Percentiles rank a stretch among this genome's conserved stretches.
These are phyloP conservation scores for Agonopterix alstromeriana DNA, from an alignment of 2,888 invertebrate genomes.

Conservation along the genomic window DNA sequence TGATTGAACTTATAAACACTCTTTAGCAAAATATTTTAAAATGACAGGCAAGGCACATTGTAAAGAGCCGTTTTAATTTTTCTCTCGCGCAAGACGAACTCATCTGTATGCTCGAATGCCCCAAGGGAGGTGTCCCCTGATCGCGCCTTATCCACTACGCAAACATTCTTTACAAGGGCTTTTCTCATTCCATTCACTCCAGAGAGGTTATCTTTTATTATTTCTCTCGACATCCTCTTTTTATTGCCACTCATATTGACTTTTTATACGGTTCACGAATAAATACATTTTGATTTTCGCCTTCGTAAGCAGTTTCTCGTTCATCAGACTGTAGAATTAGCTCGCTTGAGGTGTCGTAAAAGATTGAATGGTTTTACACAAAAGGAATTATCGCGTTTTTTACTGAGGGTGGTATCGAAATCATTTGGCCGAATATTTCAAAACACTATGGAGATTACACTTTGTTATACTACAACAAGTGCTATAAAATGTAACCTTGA, in stretches of 20 bases:
- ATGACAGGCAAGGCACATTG: slow-evolving; percentile 26
- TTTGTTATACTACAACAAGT: too few relatives aligned
- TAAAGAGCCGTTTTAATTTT: slow-evolving; percentile 31
- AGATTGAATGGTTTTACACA: slow-evolving; percentile 13
- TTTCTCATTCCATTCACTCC: slow-evolving; percentile 65
- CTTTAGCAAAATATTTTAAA: too few relatives aligned
- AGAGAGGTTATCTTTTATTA: slow-evolving; percentile 74
- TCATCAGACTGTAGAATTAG: slow-evolving; percentile 64
- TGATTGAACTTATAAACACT: too few relatives aligned
- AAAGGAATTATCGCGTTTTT: not conserved
- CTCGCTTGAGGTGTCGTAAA: slow-evolving; percentile 55
- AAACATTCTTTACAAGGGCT: slow-evolving; percentile 74
- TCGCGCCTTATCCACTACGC: slow-evolving; percentile 72
- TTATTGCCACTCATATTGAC: slow-evolving; percentile 75
- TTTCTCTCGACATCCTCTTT: slow-evolving; percentile 65
- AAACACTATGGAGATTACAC: too few relatives aligned
- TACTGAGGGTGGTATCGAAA: too few relatives aligned
- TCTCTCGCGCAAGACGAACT: not conserved
- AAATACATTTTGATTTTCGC: slow-evolving; percentile 76
- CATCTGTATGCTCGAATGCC: not conserved
- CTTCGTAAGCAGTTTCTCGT: slow-evolving; percentile 53
- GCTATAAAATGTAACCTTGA: too few relatives aligned
- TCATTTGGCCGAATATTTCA: too few relatives aligned
- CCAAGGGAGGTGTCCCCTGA: slow-evolving; percentile 64
- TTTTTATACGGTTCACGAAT: slow-evolving; percentile 71